A percentile compares a stretch with the other conserved stretches of the same genome.
phyloP scores from a whole-genome alignment of 2,797 vertebrate genomes.

The Lemur catta region DNA sequence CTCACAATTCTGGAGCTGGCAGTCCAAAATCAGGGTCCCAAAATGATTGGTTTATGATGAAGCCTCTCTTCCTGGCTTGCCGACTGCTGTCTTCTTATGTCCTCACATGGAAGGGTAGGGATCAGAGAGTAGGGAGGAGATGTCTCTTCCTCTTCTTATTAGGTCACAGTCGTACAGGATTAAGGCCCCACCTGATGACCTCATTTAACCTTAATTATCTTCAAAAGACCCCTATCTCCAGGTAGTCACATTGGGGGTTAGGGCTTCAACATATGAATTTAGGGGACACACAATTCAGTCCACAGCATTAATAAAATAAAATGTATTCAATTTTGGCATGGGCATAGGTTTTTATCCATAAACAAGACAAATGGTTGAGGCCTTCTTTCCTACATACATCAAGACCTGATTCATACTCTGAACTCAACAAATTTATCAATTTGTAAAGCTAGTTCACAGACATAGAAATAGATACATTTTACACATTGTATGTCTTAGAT shows the following conservation, averaged over 20 bases:
- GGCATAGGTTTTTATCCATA: not conserved
- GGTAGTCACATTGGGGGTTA: too few relatives aligned
- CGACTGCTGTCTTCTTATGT: not conserved
- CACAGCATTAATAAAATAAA: not conserved
- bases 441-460: not conserved
- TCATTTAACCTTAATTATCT: too few relatives aligned
- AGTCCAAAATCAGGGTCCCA: not conserved
- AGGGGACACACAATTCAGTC: not conserved
- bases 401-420: not conserved
- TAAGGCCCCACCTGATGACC: not conserved
- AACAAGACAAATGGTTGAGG: not conserved
- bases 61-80: not conserved
- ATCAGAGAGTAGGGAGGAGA: not conserved
- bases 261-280: too few relatives aligned
- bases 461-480: not conserved
- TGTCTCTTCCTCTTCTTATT: not conserved
- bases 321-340: not conserved
- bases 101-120: not conserved
- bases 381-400: not conserved
- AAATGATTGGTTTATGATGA: not conserved
- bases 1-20: not conserved
- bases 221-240: too few relatives aligned
- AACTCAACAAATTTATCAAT: not conserved
- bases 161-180: not conserved
- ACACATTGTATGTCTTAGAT: not conserved